phyloP scores from a whole-genome alignment of 2,797 vertebrate genomes.

The Rhodeus uyekii region DNA sequence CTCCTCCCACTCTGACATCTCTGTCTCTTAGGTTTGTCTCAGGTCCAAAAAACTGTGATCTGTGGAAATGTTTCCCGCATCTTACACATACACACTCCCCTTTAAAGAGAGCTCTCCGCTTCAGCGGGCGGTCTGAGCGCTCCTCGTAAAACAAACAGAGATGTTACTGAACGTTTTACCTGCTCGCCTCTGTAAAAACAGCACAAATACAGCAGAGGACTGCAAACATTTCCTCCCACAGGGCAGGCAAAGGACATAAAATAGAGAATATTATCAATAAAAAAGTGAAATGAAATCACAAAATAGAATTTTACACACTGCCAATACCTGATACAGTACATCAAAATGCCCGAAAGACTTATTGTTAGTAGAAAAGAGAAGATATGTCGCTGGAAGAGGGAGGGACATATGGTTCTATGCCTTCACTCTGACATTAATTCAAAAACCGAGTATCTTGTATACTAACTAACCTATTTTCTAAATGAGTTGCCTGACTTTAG shows the following conservation, averaged over 20 bases:
- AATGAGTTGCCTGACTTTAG: background rate
- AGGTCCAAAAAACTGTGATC: conserved; percentile 63
- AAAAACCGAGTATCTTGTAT: background rate
- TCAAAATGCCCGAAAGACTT: conserved; percentile 67
- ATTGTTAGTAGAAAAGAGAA: too few species aligned
- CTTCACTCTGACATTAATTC: background rate
- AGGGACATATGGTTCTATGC: background rate
- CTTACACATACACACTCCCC: conserved; percentile 47
- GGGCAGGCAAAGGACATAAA: conserved; percentile 29
- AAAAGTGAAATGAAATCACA: conserved; percentile 55
- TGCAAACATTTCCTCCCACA: conserved; percentile 52
- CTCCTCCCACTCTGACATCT: conserved; percentile 41
- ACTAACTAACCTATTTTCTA: background rate
- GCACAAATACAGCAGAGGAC: conserved; percentile 56
- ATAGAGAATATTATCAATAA: conserved; percentile 38
- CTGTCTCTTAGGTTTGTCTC: conserved; percentile 29
- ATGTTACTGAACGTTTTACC: conserved; percentile 71
- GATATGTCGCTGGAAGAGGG: too few species aligned
- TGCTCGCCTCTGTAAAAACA: conserved; percentile 60
- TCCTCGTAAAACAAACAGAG: conserved; percentile 72
- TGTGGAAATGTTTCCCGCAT: conserved; percentile 48
- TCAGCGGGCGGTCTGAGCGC: conserved; percentile 58
- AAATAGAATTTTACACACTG: conserved; percentile 63
- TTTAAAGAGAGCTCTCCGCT: conserved; percentile 64
- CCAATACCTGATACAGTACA: conserved; percentile 54